Evolutionary conservation across 2,113 vertebrate species (phyloP).

Genomic region (Ailurus styani): DNA sequence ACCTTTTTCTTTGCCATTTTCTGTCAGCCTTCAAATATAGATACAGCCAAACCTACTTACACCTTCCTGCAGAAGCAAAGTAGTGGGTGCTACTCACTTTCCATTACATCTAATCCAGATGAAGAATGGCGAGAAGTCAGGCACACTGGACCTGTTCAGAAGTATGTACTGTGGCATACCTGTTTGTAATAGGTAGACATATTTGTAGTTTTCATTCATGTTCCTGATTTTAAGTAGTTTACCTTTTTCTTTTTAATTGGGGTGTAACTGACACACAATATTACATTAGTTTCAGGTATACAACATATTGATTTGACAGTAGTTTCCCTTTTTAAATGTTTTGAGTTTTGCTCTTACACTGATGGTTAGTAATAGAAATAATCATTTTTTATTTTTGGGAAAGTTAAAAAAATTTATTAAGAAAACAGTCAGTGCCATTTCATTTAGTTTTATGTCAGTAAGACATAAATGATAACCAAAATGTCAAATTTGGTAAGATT

Average conservation of each 20-base stretch:
- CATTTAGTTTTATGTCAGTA: conserved; percentile 32
- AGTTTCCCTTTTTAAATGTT: background rate
- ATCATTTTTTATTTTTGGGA: background rate
- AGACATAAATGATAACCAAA: background rate
- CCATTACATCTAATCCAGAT: conserved; percentile 82
- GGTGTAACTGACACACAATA: background rate
- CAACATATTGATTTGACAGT: background rate
- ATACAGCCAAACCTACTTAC: conserved; percentile 80
- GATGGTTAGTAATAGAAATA: conserved; percentile 2
- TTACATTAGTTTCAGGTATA: background rate
- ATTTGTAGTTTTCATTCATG: background rate
- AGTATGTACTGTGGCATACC: conserved; percentile 78
- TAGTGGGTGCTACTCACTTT: conserved; percentile 85
- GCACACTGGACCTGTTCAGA: conserved; percentile 84
- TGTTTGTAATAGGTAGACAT: background rate
- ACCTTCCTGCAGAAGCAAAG: conserved; percentile 85
- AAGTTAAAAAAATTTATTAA: background rate
- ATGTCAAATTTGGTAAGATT: conserved; percentile 10
- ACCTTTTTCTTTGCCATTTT: conserved; percentile 53
- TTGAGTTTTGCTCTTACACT: conserved; percentile 30
- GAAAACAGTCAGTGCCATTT: background rate
- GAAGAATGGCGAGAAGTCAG: conserved; percentile 86
- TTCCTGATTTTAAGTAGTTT: conserved; percentile 28
- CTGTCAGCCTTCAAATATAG: conserved; percentile 73
- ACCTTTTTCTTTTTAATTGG: background rate